Conservation (phyloP, 2,797 vertebrate genomes). For the Amblyraja radiata region DNA sequence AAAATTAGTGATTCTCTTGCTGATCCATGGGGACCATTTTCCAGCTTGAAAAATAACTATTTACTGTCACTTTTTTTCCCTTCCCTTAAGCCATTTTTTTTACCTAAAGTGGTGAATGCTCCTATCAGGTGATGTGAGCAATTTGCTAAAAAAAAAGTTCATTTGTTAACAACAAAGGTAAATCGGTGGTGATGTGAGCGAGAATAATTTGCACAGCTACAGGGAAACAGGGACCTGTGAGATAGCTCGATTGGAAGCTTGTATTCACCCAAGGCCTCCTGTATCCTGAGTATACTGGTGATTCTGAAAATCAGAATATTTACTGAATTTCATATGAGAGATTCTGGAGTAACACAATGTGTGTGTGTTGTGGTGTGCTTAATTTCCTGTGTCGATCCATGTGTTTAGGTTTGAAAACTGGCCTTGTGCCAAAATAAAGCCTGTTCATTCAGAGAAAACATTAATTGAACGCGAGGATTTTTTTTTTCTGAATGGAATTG, state of each 20-base stretch:
- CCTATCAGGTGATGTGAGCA: background rate
- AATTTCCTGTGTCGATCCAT: too few relatives aligned
- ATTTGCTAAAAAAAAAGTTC: background rate
- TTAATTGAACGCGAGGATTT: slow-evolving; percentile 53
- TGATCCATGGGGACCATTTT: too few relatives aligned
- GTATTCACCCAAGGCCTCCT: too few relatives aligned
- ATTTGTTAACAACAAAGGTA: background rate
- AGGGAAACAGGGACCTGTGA: too few relatives aligned
- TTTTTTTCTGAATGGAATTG: slow-evolving; percentile 48
- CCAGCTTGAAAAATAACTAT: too few relatives aligned
- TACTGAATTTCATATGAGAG: background rate
- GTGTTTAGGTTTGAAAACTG: background rate
- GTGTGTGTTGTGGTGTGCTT: background rate
- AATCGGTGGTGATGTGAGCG: too few relatives aligned
- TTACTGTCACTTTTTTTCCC: too few relatives aligned
- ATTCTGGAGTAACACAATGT: background rate
- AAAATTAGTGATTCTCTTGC: too few relatives aligned
- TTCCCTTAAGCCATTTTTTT: too few relatives aligned
- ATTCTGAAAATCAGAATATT: background rate
- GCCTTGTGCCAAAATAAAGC: background rate
- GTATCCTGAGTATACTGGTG: background rate
- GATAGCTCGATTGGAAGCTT: too few relatives aligned
- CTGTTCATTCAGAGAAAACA: slow-evolving; percentile 50
- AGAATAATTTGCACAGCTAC: too few relatives aligned
- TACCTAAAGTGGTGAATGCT: too few relatives aligned